Conservation (phyloP, 2,113 vertebrate genomes). For the Eolophus roseicapilla region DNA sequence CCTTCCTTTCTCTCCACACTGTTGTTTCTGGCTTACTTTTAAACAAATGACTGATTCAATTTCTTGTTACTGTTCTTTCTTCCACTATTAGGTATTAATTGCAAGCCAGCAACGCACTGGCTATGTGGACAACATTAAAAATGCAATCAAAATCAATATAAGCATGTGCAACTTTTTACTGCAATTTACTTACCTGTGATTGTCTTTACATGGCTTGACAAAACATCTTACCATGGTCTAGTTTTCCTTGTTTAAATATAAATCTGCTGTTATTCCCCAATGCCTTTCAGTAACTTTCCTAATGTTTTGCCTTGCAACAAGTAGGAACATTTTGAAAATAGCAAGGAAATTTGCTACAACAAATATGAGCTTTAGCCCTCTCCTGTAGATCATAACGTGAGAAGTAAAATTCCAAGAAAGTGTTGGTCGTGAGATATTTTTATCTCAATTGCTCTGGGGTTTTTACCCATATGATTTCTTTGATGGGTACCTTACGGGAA, state of each 20-base stretch:
- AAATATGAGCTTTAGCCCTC: not conserved
- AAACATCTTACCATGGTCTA: not conserved
- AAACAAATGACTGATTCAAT: not conserved
- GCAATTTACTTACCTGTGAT: not conserved
- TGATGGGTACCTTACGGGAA: not conserved
- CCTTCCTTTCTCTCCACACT: not conserved
- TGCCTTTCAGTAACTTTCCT: not conserved
- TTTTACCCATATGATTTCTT: not conserved
- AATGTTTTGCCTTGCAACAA: not conserved
- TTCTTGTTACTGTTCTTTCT: not conserved
- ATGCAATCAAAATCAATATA: not conserved
- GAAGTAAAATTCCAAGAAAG: not conserved
- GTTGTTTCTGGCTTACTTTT: not conserved
- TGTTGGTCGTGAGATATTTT: not conserved
- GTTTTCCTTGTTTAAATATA: not conserved
- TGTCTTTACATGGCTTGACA: not conserved
- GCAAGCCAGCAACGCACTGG: not conserved
- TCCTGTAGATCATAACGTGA: not conserved
- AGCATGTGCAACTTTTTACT: not conserved
- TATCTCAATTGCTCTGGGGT: accelerated
- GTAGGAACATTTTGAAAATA: not conserved
- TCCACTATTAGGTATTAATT: not conserved
- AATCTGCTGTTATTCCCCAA: not conserved
- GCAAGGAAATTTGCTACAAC: not conserved
- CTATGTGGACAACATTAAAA: not conserved